Base-by-base conservation (phyloP, 2,888 invertebrate genomes). In the Mesorhabditis sp. region DNA sequence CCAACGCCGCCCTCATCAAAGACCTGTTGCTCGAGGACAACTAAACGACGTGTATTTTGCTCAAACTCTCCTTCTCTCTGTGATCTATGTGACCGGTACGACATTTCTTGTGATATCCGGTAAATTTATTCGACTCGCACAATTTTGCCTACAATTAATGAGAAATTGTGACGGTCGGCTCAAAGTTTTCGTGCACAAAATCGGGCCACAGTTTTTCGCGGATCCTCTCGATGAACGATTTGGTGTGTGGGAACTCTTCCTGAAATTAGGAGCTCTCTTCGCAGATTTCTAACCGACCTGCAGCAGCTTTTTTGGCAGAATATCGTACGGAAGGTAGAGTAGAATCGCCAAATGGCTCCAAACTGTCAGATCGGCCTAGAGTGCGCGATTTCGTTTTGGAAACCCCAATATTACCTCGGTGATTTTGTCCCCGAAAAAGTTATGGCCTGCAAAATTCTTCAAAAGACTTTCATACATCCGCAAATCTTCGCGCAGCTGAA, bases 21-120 rank as follows among this genome's bases (percentile, higher is more conserved):
- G 67, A 67, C 43, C 43, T 67, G 45, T 43, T 67, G 43, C 43
- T 5, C 4, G 63, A 63, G 15, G 67, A 67, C n/a, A n/a, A 50
- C n/a, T 50, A 2, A 50, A n/a, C 7, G 28, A 28, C 28, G 28
- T 28, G 28, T 28, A 28, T 28, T 28, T 28, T 28, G 28, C 28
- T 28, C 28, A 28, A 28, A 28, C 28, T 28, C 28, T 28, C 2
- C 28, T 2, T 28, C 28, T 28, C 28, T 28, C 28, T 28, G 28
- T 28, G 28, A 28, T 28, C 28, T 28, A 28, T 28, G 28, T 28
- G 28, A 28, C 28, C 28, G 28, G 28, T 28, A 28, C 28, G 28
- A 28, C 28, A 28, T 28, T 28, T 28, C 28, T 28, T 28, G 28
- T 28, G 28, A 28, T 28, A 28, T 28, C 28, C 28, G 28, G 28